phyloP scores from a whole-genome alignment of 2,113 vertebrate species.

The Zosterops hypoxanthus region DNA sequence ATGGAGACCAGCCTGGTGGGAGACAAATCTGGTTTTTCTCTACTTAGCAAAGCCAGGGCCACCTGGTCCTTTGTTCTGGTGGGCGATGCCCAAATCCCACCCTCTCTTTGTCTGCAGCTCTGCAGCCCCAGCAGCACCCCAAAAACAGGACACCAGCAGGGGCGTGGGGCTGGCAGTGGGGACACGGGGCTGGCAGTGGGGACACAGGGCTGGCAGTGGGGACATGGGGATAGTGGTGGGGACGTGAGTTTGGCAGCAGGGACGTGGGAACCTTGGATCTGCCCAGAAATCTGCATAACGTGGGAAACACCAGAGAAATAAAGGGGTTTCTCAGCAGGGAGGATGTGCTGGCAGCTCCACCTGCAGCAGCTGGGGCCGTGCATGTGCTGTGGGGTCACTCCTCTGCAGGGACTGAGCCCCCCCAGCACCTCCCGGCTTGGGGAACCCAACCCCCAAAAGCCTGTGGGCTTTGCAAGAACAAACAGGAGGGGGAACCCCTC shows the following conservation, averaged over 20 bases:
- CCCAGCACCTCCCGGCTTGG: background rate
- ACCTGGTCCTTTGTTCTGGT: background rate
- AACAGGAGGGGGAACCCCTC: fast-evolving
- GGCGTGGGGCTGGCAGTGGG: background rate
- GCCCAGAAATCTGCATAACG: background rate
- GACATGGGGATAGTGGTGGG: background rate
- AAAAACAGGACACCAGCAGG: background rate
- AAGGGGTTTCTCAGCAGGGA: background rate
- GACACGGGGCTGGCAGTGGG: background rate
- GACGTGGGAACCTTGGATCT: background rate
- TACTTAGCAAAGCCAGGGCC: fast-evolving
- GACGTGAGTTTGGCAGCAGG: background rate
- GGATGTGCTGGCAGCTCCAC: background rate
- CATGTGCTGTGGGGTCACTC: background rate
- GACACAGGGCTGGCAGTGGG: fast-evolving
- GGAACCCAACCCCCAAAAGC: background rate
- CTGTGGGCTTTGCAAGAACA: background rate
- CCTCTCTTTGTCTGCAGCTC: conserved; percentile 6
- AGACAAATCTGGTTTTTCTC: background rate
- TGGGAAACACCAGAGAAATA: background rate
- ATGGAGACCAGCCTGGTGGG: fast-evolving
- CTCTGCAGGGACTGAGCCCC: background rate
- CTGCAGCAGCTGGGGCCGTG: background rate
- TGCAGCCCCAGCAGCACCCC: background rate
- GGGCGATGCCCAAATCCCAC: background rate